Conservation (phyloP, 2,888 invertebrate species). For the Metallyticus violacea region DNA sequence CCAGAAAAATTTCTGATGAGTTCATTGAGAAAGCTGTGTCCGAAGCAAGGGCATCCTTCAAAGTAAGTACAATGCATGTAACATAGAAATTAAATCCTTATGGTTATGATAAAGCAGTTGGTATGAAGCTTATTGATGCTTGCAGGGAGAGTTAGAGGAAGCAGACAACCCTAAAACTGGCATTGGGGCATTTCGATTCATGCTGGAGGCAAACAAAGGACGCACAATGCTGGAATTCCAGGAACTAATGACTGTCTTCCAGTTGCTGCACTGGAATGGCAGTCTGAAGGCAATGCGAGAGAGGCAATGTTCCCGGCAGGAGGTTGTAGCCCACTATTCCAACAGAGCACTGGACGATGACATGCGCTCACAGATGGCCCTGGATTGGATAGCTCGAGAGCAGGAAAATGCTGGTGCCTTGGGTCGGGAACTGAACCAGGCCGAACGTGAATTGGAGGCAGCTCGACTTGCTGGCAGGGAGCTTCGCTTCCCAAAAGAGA, state of each 20-base stretch:
- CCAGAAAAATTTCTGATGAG: constrained; percentile 86
- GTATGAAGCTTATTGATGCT: no score
- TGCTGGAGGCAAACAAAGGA: constrained; percentile 62
- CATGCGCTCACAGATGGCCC: constrained; percentile 94
- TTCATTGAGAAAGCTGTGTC: constrained; percentile 91
- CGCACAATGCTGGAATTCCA: constrained; percentile 95
- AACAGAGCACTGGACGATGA: constrained; percentile 90
- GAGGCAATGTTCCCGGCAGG: constrained; percentile 89
- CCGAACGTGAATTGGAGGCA: constrained; percentile 82
- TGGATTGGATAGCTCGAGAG: constrained; percentile 88
- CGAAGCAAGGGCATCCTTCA: constrained; percentile 86
- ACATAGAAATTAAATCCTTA: no score
- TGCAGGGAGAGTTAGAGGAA: constrained; percentile 44
- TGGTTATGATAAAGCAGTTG: no score
- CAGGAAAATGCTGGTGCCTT: constrained; percentile 70
- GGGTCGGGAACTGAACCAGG: constrained; percentile 74
- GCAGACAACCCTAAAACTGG: constrained; percentile 72
- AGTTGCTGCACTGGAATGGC: constrained; percentile 95
- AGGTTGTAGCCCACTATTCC: constrained; percentile 90
- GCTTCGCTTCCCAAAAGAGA: constrained; percentile 91
- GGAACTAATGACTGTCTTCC: constrained; percentile 96
- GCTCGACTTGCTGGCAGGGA: constrained; percentile 87
- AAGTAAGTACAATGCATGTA: constrained; percentile 44
- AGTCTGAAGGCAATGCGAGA: constrained; percentile 93
- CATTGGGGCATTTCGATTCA: constrained; percentile 62